Conservation (phyloP, 2,113 vertebrate species). For the Oryctolagus cuniculus region mOryCun1.1 NC_091433.1:161267001-161267500, state of each 20-base stretch:
- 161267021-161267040: conserved; percentile 42
- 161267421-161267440: background rate
- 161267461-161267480: too few relatives aligned
- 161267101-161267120: background rate
- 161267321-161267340: background rate
- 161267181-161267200: background rate
- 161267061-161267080: background rate
- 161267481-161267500: too few relatives aligned
- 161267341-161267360: background rate
- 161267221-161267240: background rate
- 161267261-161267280: background rate
- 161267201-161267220: background rate
- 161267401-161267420: background rate
- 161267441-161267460: background rate
- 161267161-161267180: background rate
- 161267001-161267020: background rate
- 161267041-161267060: conserved; percentile 33
- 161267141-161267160: background rate
- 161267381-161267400: conserved; percentile 19
- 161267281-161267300: background rate
- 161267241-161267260: background rate
- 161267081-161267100: conserved; percentile 12
- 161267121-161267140: background rate
- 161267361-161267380: background rate
- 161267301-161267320: background rate